phyloP scores from a whole-genome alignment of 2,888 invertebrate genomes.

The Plagiodera versicolora region DNA sequence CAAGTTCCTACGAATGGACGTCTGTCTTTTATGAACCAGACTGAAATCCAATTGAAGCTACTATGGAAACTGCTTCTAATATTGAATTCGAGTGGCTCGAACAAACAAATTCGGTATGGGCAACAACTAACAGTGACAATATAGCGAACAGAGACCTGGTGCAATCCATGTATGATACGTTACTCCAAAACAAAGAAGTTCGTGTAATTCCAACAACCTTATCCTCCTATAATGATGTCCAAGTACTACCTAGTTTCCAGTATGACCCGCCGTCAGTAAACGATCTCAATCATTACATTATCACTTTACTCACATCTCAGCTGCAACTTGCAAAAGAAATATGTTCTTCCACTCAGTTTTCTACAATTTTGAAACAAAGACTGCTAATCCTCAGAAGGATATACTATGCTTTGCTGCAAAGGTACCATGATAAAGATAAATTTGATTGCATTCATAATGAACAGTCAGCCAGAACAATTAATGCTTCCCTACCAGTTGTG shows the following conservation, averaged over 20 bases:
- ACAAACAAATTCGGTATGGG: conserved; percentile 62
- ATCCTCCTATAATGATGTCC: conserved; percentile 49
- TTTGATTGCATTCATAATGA: conserved; percentile 25
- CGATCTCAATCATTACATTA: conserved; percentile 60
- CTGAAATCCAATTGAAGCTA: not conserved
- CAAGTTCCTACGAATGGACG: not conserved
- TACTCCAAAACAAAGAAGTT: conserved; percentile 60
- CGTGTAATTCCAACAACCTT: conserved; percentile 47
- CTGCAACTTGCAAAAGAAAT: conserved; percentile 59
- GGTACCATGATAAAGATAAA: conserved; percentile 59
- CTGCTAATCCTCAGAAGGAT: conserved; percentile 61
- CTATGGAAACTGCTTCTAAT: conserved; percentile 40
- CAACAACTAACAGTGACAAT: conserved; percentile 60
- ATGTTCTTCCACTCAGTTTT: conserved; percentile 62
- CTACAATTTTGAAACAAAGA: conserved; percentile 59
- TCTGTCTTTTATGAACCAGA: not conserved
- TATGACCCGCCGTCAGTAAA: conserved; percentile 54
- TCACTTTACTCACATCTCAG: conserved; percentile 58
- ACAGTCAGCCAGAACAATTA: conserved; percentile 23
- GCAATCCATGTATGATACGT: conserved; percentile 58
- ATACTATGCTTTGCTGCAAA: conserved; percentile 59
- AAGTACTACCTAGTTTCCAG: conserved; percentile 59
- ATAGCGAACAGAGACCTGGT: conserved; percentile 59
- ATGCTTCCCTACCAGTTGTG: conserved; percentile 25
- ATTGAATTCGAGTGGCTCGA: conserved; percentile 59